A percentile compares a stretch with the other conserved stretches of the same genome.
These are phyloP conservation scores for Plotosus lineatus DNA, from an alignment of 2,113 vertebrate species.

Conservation along the genomic window DNA sequence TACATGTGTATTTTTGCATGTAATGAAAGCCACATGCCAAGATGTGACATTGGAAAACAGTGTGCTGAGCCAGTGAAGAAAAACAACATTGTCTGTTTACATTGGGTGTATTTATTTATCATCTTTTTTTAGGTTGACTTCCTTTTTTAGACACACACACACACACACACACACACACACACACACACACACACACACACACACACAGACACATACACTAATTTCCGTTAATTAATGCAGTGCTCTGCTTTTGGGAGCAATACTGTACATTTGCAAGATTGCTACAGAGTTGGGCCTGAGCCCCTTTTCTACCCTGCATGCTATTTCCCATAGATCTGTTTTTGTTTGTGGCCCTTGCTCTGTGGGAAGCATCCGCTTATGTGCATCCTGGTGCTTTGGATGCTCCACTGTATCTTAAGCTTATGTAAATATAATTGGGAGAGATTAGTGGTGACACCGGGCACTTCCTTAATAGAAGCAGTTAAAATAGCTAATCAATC, in stretches of 20 bases:
- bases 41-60: constrained; percentile 20
- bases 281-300: constrained; percentile 56
- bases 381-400: constrained; percentile 15
- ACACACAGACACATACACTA: too few species aligned
- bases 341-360: constrained; percentile 56
- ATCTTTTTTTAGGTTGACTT: not conserved
- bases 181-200: too few species aligned
- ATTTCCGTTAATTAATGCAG: constrained; percentile 33
- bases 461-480: constrained; percentile 25
- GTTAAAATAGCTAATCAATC: constrained; percentile 39
- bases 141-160: not conserved
- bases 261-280: constrained; percentile 70
- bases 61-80: not conserved
- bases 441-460: constrained; percentile 33
- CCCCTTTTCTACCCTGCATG: constrained; percentile 67
- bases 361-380: constrained; percentile 56
- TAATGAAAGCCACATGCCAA: constrained; percentile 45
- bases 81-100: not conserved
- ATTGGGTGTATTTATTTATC: not conserved
- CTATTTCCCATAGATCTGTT: constrained; percentile 66
- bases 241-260: constrained; percentile 27
- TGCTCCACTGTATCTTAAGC: constrained; percentile 44
- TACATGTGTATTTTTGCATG: constrained; percentile 18
- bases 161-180: too few species aligned
- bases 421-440: constrained; percentile 8